Evolutionary conservation across 2,888 invertebrate species (phyloP).

Genomic region (Erpobdella octoculata): DNA sequence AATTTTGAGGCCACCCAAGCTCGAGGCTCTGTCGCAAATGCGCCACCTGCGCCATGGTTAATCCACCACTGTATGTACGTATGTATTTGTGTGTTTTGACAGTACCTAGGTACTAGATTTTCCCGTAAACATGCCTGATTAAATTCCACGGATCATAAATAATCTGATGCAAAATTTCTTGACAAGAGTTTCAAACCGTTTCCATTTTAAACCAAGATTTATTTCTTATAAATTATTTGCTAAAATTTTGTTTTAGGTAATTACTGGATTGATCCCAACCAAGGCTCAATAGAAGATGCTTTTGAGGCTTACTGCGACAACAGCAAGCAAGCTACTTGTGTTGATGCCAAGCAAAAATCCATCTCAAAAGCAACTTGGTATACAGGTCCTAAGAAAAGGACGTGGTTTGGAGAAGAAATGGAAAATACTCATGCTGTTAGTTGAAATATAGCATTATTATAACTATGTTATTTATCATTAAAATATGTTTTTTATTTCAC

Average conservation of each 20-base stretch:
- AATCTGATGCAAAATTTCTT: too few relatives aligned
- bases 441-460: not conserved
- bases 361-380: constrained; percentile 28
- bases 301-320: constrained; percentile 77
- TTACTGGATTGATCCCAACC: constrained; percentile 86
- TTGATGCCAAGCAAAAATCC: constrained; percentile 66
- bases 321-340: constrained; percentile 68
- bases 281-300: constrained; percentile 72
- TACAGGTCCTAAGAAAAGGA: constrained; percentile 31
- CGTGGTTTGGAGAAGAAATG: constrained; percentile 39
- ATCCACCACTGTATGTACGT: too few relatives aligned
- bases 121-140: too few relatives aligned
- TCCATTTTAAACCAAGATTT: too few relatives aligned
- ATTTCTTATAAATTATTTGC: not conserved
- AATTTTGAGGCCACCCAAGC: too few relatives aligned
- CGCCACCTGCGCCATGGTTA: too few relatives aligned
- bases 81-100: too few relatives aligned
- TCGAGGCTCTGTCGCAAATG: too few relatives aligned
- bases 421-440: constrained; percentile 34
- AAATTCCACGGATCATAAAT: too few relatives aligned
- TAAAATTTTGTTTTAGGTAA: constrained; percentile 58
- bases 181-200: too few relatives aligned
- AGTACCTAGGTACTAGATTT: too few relatives aligned
- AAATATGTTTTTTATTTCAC: constrained; percentile 32
- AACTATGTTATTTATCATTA: not conserved